Conservation (phyloP, 2,888 invertebrate species). For the Meiosimyza platycephala region DNA sequence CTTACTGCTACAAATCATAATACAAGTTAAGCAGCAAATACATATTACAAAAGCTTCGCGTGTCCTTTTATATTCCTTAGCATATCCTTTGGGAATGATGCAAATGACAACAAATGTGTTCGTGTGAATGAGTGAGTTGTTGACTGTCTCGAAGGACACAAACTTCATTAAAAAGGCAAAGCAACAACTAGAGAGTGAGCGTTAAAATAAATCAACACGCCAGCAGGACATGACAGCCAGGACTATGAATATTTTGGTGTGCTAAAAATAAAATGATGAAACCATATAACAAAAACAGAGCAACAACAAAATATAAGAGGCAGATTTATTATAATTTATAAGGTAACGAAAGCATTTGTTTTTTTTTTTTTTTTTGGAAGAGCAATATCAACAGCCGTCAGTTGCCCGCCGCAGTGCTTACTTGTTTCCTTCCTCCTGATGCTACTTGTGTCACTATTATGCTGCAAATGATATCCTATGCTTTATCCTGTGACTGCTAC, state of each 20-base stretch:
- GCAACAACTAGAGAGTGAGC: not conserved
- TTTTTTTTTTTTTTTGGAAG: not conserved
- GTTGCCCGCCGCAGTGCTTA: not conserved
- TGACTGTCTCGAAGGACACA: slow-evolving; percentile 18
- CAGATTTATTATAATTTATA: slow-evolving; percentile 31
- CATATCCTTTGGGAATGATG: slow-evolving; percentile 13
- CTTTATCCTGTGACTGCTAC: slow-evolving; percentile 10
- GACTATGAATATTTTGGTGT: slow-evolving; percentile 23
- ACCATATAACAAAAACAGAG: not conserved
- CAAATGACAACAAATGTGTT: slow-evolving; percentile 15
- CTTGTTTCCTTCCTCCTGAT: not conserved
- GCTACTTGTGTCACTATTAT: slow-evolving; percentile 3
- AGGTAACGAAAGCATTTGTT: slow-evolving; percentile 29
- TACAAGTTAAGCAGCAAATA: not conserved
- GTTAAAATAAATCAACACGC: slow-evolving; percentile 13
- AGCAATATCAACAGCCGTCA: slow-evolving; percentile 9
- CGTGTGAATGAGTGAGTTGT: slow-evolving; percentile 13
- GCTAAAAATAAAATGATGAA: not conserved
- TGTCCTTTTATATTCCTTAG: slow-evolving; percentile 4
- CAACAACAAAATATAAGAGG: slow-evolving; percentile 2
- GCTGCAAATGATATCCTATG: slow-evolving; percentile 33
- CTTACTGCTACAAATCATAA: not conserved
- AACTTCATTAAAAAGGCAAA: slow-evolving; percentile 22
- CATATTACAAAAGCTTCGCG: slow-evolving; percentile 14
- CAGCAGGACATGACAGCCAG: slow-evolving; percentile 17